Base-by-base conservation (phyloP, 2,888 invertebrate species). In the Oxyscelio sp. region DNA sequence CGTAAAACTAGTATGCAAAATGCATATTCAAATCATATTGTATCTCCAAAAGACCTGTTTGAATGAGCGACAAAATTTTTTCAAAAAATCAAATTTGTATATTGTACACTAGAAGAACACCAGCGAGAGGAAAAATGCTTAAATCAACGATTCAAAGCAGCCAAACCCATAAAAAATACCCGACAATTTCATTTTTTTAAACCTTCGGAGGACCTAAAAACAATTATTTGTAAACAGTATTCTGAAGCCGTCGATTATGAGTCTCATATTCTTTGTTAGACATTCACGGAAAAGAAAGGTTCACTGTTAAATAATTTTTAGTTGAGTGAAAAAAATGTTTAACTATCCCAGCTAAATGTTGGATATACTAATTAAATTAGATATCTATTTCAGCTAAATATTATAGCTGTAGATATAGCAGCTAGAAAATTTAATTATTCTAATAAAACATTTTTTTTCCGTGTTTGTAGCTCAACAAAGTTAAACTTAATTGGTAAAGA, bases 81-180 rank as follows among this genome's bases (percentile, higher is more conserved):
- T 58, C 15, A 21, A 11, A 34, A 34, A 58, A 38, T 58, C 15
- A 58, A 21, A 19, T 58, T 58, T 38, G 58, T 4, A 13, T 58
- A 19, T 38, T 58, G 58, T 19, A 21, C 58, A 38, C 2, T 4
- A 58, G 15, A n/a, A 19, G 58, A 58, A 21, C 58, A 58, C 38
- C 22, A 9, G n/a, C 8, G 19, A 34, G 58, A 58, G 15, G 38
- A 19, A 17, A 34, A 58, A 34, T 6, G 6, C 4, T 58, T 58
- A 27, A 34, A 58, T 31, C 17, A 6, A 11, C 58, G 58, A 19
- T 58, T 58, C 13, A 11, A 8, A 19, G 31, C 31, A 38, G n/a
- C 11, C 15, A 58, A 58, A 38, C 4, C 58, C 13, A 58, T 58
- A 15, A 58, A 58, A 58, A 34, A 58, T 21, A 38, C 58, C 21